These are phyloP conservation scores for Ahaetulla prasina DNA, from an alignment of 2,113 vertebrate genomes.

Conservation along the genomic window DNA sequence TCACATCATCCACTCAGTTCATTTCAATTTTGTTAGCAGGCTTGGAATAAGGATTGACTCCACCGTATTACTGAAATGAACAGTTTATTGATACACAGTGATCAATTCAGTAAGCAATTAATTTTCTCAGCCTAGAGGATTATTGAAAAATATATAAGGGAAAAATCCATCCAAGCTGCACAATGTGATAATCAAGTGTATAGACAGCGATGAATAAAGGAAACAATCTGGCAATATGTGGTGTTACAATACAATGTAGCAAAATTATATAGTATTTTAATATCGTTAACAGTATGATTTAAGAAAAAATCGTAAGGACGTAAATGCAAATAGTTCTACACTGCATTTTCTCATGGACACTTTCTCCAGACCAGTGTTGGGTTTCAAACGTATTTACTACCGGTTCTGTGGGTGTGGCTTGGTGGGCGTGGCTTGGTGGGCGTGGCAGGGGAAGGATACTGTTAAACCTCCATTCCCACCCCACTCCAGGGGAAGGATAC, in stretches of 20 bases:
- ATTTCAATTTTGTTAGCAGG: not conserved
- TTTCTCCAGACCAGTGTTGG: not conserved
- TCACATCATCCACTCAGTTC: not conserved
- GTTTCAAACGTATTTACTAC: too few relatives aligned
- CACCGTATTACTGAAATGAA: not conserved
- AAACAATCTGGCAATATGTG: not conserved
- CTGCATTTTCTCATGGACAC: not conserved
- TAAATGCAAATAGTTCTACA: not conserved
- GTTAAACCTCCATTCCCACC: too few relatives aligned
- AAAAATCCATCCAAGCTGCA: not conserved
- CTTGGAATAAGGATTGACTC: not conserved
- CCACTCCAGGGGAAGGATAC: too few relatives aligned
- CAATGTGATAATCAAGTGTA: not conserved
- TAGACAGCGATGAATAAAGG: not conserved
- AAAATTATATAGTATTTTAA: not conserved
- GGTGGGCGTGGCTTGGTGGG: too few relatives aligned
- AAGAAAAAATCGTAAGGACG: not conserved
- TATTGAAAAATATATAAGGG: not conserved
- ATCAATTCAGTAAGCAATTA: not conserved
- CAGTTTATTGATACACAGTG: not conserved
- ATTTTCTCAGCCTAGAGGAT: not conserved
- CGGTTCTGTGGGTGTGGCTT: too few relatives aligned
- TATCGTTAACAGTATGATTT: not conserved
- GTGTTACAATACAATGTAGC: not conserved
- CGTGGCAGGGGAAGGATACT: too few relatives aligned